These are phyloP conservation scores for Anarhynchus alexandrinus DNA, from an alignment of 2,113 vertebrate genomes.

Conservation along the genomic window DNA sequence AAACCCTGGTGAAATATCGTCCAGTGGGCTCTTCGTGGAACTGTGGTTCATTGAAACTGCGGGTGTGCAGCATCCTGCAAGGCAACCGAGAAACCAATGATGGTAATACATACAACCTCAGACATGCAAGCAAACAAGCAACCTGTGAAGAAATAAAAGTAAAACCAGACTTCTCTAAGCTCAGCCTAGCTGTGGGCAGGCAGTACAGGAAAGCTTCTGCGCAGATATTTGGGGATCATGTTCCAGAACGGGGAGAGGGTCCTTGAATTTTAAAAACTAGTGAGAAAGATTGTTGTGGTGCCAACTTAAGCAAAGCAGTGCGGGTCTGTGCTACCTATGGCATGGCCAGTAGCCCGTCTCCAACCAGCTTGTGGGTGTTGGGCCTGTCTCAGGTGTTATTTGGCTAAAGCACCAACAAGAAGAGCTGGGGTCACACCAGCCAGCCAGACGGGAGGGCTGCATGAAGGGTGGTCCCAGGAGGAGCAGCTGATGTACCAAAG, in stretches of 20 bases:
- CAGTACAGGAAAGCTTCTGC: background rate
- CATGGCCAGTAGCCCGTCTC: background rate
- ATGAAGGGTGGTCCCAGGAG: background rate
- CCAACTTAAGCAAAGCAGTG: background rate
- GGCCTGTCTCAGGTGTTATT: background rate
- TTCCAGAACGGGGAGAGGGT: background rate
- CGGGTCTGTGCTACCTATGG: background rate
- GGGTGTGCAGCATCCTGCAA: background rate
- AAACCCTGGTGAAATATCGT: background rate
- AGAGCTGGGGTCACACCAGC: background rate
- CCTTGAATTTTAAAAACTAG: background rate
- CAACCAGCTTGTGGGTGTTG: background rate
- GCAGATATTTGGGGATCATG: background rate
- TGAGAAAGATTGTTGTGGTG: background rate
- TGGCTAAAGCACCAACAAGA: background rate
- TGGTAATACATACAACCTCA: background rate
- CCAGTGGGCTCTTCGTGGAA: background rate
- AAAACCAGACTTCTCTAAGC: background rate
- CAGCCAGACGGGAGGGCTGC: background rate
- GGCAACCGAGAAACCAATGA: background rate
- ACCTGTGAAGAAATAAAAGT: background rate
- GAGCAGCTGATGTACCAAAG: background rate
- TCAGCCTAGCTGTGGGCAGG: background rate
- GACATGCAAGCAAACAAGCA: background rate
- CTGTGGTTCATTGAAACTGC: accelerated